Conservation (phyloP, 2,888 invertebrate species). For the Cantharis rustica region DNA sequence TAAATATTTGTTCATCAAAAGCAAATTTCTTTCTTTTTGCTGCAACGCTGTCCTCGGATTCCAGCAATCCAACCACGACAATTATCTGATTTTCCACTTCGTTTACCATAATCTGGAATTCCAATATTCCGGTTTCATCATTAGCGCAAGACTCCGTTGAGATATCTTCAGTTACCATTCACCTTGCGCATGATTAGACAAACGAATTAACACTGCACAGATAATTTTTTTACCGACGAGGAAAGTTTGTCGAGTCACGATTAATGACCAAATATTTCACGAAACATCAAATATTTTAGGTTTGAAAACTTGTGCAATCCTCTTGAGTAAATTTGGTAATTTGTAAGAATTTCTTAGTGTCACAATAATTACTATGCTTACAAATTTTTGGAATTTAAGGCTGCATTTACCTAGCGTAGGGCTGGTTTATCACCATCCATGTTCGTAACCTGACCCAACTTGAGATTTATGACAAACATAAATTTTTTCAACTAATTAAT, state of each 20-base stretch:
- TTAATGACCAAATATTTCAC: not conserved
- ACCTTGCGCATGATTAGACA: not conserved
- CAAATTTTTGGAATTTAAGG: not conserved
- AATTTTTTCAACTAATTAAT: not conserved
- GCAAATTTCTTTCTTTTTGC: slow-evolving; percentile 19
- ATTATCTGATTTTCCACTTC: slow-evolving; percentile 21
- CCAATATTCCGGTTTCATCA: slow-evolving; percentile 16
- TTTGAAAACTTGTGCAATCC: not conserved
- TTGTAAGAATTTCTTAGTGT: not conserved
- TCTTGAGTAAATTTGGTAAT: not conserved
- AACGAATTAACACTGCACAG: not conserved
- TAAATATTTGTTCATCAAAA: slow-evolving; percentile 13
- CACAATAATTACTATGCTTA: not conserved
- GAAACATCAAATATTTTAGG: not conserved
- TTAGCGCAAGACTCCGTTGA: not conserved
- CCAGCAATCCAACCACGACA: slow-evolving; percentile 7
- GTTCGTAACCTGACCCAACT: not conserved
- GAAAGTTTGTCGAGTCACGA: not conserved
- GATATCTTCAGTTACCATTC: not conserved
- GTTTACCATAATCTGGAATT: slow-evolving; percentile 19
- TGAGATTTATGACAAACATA: not conserved
- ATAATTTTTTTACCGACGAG: not conserved
- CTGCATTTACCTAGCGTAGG: not conserved
- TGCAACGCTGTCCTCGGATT: slow-evolving; percentile 17
- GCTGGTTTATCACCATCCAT: not conserved